Percentiles rank a stretch among this genome's conserved stretches.
Evolutionary conservation across 2,888 invertebrate genomes (phyloP).

Genomic region (Chrysomela aeneicollis): DNA sequence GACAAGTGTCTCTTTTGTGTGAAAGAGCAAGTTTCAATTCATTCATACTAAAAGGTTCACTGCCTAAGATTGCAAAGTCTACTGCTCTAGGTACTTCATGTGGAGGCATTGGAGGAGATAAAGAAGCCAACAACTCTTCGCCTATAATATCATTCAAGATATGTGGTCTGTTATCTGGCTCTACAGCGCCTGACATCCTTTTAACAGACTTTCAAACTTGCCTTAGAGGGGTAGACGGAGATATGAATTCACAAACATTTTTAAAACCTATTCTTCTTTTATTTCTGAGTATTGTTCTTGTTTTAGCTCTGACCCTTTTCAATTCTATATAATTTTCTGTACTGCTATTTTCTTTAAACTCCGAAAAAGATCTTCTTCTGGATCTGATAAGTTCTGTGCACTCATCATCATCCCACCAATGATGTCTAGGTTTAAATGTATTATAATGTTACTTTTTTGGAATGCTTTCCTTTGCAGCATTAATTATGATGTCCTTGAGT

Average conservation of each 20-base stretch:
- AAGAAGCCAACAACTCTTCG: not conserved
- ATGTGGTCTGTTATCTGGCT: not conserved
- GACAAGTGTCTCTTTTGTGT: too few relatives aligned
- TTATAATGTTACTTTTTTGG: not conserved
- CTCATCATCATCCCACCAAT: not conserved
- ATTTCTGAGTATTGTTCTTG: not conserved
- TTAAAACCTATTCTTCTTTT: not conserved
- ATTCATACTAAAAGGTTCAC: not conserved
- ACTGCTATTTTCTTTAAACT: not conserved
- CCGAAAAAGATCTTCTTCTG: not conserved
- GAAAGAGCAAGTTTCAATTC: not conserved
- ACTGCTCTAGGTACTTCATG: not conserved
- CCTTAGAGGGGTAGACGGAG: not conserved
- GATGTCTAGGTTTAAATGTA: constrained; percentile 1
- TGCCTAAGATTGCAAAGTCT: not conserved
- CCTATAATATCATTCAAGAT: not conserved
- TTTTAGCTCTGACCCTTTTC: not conserved
- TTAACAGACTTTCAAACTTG: not conserved
- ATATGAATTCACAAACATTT: not conserved
- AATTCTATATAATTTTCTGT: not conserved
- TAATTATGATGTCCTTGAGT: not conserved
- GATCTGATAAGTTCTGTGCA: not conserved
- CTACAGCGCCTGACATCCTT: not conserved
- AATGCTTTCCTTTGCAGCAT: not conserved
- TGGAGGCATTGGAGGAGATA: not conserved